A percentile compares a stretch with the other conserved stretches of the same genome.
phyloP scores from a whole-genome alignment of 2,888 invertebrate genomes.

The Raillietiella orientalis region DNA sequence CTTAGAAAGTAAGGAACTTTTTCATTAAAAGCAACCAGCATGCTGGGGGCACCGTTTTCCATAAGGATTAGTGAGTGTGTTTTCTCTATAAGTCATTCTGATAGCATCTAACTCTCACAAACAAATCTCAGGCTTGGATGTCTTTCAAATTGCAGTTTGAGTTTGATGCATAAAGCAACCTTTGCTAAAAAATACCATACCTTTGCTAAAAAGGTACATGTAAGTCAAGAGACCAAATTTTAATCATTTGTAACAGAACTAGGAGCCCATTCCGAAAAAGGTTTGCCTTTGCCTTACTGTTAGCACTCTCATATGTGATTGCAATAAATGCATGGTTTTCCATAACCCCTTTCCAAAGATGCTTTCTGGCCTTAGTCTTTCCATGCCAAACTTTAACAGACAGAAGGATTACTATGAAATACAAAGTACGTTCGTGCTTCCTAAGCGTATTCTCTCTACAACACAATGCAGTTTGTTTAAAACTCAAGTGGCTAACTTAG shows the following conservation, averaged over 20 bases:
- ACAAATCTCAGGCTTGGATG: conserved; percentile 88
- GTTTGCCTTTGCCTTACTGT: conserved; percentile 69
- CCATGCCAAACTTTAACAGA: conserved; percentile 12
- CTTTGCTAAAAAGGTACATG: conserved; percentile 37
- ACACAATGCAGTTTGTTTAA: conserved; percentile 85
- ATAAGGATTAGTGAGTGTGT: too few species aligned
- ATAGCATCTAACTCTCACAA: conserved; percentile 53
- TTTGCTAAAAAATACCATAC: conserved; percentile 95
- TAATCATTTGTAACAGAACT: conserved; percentile 65
- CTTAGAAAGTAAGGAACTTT: too few species aligned
- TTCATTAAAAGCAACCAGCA: too few species aligned
- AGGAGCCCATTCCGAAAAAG: conserved; percentile 93
- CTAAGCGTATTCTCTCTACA: conserved; percentile 88
- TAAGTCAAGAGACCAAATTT: too few species aligned
- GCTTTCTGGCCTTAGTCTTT: conserved; percentile 98
- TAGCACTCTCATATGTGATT: conserved; percentile 57
- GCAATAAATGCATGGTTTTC: conserved; percentile 98
- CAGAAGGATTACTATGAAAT: conserved; percentile 23
- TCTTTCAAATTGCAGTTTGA: conserved; percentile 83
- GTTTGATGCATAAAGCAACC: conserved; percentile 52
- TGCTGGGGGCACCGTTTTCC: too few species aligned
- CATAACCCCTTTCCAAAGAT: conserved; percentile 98
- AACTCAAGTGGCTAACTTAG: conserved; percentile 87
- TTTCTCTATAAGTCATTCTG: too few species aligned
- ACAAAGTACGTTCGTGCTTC: conserved; percentile 95